Evolutionary conservation across 2,888 invertebrate species (phyloP), one percentile per base, ranked within the genome.

Genomic region (Drosophila niveifrons): DNA sequence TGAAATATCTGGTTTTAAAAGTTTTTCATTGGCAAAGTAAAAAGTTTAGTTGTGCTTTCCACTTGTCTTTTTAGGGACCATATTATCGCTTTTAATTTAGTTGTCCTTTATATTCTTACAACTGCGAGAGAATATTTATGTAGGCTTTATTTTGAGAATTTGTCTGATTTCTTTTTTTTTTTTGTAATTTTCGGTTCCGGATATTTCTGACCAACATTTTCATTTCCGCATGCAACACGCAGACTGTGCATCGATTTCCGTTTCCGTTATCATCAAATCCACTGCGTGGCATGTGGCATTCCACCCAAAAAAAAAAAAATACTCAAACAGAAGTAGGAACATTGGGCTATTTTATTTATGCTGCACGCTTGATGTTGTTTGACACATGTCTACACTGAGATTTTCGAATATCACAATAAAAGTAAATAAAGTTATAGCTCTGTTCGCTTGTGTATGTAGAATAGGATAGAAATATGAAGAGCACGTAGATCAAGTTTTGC

Each of bases 241-340:
- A 66, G 67, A 66, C 67, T 69, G 77, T 65, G 69, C 68, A 68
- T 85, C 76, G 80, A 85, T 82, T 83, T 83, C 86, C 82, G 78
- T 58, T 82, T 82, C 82, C 82, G 82, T 23, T 44, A 55, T 53
- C 46, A 43, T 51, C 62, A 57, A 61, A 52, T 66, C 44, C 39
- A 29, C 46, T 61, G 46, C 57, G 55, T 71, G 72, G 70, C 68
- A 66, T 78, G 78, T 65, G 48, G 66, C 70, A 77, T 51, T 56
- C 56, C 48, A 67, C n/a, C 36, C 39, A 50, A 43, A 17, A 17
- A 61, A 15, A 41, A 23, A 28, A 31, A 31, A 31, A 9, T 1
- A 9, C 31, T 2, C 31, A 31, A n/a, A 64, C 9, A 50, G 41
- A 53, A 23, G 31, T 8, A 52, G n/a, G 15, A 15, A 9, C 29